Base-by-base conservation (phyloP, 2,113 vertebrate genomes). In the Serinus canaria region DNA sequence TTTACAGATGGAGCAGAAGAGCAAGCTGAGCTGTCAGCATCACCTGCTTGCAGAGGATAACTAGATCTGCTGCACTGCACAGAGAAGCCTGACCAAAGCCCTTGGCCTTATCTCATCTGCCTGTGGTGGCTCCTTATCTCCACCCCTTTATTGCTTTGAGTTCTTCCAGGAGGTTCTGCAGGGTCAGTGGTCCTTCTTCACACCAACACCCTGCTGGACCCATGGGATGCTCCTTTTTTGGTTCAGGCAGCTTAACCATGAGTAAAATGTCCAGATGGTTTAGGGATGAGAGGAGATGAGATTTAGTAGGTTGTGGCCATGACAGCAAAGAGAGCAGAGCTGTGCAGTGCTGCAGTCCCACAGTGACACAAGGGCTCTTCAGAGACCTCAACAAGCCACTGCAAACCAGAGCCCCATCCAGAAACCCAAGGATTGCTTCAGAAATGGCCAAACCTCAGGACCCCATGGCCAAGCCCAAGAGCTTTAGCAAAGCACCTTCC, bases 291-390 rank as follows among this genome's bases (percentile, higher is more conserved):
- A 69, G 78, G 8, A 47, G 35, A 10, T 39, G 35, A 44, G 75
- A 37, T 52, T 68, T 10, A 7, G 0, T 4, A 33, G 28, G 11
- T 3, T 0, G 10, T 17, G 63, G 23, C 55, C 27, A 9, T 0
- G 8, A 30, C 11, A 73, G 53, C 63, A 85, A 64, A 55, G 74
- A 70, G 30, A 33, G 16, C 35, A 75, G 62, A 92, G 39, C 27
- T 56, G 31, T 1, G 1, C 2, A 4, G 22, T 46, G 69, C 55
- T 58, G 44, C 66, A 70, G 35, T 22, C 53, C 75, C 46, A 20
- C 16, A 46, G 5, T 20, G n/a, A 52, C 55, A 50, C 46, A 28
- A 25, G 1, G 6, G 55, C 64, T 53, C 37, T 13, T 55, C 28
- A 68, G 31, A 41, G 37, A 72, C 58, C 27, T 68, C 50, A 59